Evolutionary conservation across 1,140 invertebrate genomes (phyloP).

Genomic region (Drosophila mayri): DNA sequence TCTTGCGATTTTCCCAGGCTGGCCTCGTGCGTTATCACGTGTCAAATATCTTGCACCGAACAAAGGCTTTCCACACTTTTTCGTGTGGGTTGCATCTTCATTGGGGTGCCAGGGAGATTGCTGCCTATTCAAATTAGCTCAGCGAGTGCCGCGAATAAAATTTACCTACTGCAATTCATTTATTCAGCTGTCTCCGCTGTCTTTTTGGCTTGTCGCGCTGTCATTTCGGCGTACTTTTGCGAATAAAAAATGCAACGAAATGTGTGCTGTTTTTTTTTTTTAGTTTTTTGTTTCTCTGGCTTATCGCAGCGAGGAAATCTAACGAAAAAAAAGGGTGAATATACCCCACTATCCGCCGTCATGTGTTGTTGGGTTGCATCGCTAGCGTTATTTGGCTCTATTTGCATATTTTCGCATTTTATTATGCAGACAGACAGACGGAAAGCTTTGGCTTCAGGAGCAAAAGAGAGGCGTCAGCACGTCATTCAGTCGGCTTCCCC

Average conservation of each 20-base stretch:
- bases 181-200: constrained; percentile 67
- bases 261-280: constrained; percentile 21
- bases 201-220: constrained; percentile 56
- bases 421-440: constrained; percentile 77
- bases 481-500: constrained; percentile 62
- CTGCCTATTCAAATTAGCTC: constrained; percentile 77
- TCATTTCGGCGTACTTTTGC: constrained; percentile 75
- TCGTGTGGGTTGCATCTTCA: constrained; percentile 41
- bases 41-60: constrained; percentile 64
- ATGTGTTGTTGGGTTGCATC: constrained; percentile 54
- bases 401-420: constrained; percentile 82
- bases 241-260: constrained; percentile 52
- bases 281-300: constrained; percentile 41
- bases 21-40: constrained; percentile 65
- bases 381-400: constrained; percentile 62
- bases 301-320: constrained; percentile 74
- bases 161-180: constrained; percentile 75
- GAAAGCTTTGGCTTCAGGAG: constrained; percentile 29
- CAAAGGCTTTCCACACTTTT: constrained; percentile 59
- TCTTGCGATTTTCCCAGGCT: constrained; percentile 45
- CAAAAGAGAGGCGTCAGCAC: constrained; percentile 62
- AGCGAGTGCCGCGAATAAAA: constrained; percentile 54
- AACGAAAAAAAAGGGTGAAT: constrained; percentile 46
- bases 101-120: neutral
- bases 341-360: constrained; percentile 4